These are phyloP conservation scores for Lasioglossum oenotherae DNA, from an alignment of 2,888 invertebrate genomes.

Conservation along the genomic window DNA sequence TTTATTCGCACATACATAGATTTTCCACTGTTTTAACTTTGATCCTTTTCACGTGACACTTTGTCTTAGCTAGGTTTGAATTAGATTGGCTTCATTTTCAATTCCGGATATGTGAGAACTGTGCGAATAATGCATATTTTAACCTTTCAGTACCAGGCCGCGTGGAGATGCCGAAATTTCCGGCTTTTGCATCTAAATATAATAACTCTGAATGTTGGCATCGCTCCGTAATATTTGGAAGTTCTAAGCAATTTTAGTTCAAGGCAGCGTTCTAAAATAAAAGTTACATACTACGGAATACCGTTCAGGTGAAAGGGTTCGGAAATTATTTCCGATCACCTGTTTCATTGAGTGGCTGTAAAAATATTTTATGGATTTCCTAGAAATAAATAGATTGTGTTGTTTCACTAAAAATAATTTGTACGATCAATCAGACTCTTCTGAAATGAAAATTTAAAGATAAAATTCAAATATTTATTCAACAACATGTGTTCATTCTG, in stretches of 20 bases:
- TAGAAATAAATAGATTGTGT: not conserved
- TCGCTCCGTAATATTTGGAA: not conserved
- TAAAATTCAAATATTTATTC: no score
- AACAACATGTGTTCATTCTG: no score
- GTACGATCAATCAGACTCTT: not conserved
- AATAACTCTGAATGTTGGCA: not conserved
- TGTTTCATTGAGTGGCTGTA: not conserved
- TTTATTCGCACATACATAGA: not conserved
- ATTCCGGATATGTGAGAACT: not conserved
- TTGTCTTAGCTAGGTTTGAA: not conserved
- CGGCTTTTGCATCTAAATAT: not conserved
- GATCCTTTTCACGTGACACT: not conserved
- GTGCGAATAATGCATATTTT: not conserved
- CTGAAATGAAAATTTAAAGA: no score
- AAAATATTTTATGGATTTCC: not conserved
- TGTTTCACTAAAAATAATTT: not conserved
- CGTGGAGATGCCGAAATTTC: not conserved
- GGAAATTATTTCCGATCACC: not conserved
- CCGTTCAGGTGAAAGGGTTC: not conserved
- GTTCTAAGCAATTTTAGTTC: not conserved
- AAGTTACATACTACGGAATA: not conserved
- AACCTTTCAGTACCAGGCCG: not conserved
- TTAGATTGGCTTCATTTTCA: not conserved
- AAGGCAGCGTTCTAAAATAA: slow-evolving; percentile 1
- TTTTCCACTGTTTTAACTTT: not conserved